phyloP scores from a whole-genome alignment of 2,888 invertebrate genomes.

The Cylloceria caligata region DNA sequence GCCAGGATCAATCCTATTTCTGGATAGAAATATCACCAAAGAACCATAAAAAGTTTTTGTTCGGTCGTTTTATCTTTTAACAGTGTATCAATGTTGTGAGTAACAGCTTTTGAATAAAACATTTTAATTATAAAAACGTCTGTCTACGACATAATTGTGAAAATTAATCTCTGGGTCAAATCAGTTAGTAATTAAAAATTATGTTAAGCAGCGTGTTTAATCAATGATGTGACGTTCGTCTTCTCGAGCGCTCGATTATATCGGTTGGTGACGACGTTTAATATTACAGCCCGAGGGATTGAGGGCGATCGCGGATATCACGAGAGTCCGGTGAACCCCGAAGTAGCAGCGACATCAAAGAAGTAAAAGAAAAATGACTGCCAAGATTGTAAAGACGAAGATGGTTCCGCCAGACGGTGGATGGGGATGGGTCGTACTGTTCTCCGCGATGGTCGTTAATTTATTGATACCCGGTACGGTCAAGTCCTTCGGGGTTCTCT shows the following conservation, averaged over 20 bases:
- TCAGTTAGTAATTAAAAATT: background rate
- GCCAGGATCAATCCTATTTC: no score
- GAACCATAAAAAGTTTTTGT: no score
- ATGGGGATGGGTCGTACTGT: constrained; percentile 85
- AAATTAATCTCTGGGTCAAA: background rate
- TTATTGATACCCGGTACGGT: constrained; percentile 94
- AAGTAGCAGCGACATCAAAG: background rate
- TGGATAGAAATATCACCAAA: no score
- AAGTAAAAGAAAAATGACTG: constrained; percentile 64
- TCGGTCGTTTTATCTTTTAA: no score
- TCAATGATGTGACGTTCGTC: background rate
- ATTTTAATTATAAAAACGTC: background rate
- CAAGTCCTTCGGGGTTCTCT: constrained; percentile 94
- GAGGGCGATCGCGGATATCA: constrained; percentile 39
- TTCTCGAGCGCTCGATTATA: background rate
- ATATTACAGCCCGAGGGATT: constrained; percentile 50
- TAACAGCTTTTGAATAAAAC: no score
- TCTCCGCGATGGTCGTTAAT: constrained; percentile 90
- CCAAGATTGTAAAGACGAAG: constrained; percentile 76
- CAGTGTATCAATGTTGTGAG: no score
- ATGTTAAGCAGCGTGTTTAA: background rate
- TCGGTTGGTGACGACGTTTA: constrained; percentile 11
- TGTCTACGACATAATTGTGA: background rate
- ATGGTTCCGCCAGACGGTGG: constrained; percentile 85
- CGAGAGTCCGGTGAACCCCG: constrained; percentile 17